Evolutionary conservation across 1,140 invertebrate genomes (phyloP).

Genomic region (Ptiloglossa arizonensis): DNA sequence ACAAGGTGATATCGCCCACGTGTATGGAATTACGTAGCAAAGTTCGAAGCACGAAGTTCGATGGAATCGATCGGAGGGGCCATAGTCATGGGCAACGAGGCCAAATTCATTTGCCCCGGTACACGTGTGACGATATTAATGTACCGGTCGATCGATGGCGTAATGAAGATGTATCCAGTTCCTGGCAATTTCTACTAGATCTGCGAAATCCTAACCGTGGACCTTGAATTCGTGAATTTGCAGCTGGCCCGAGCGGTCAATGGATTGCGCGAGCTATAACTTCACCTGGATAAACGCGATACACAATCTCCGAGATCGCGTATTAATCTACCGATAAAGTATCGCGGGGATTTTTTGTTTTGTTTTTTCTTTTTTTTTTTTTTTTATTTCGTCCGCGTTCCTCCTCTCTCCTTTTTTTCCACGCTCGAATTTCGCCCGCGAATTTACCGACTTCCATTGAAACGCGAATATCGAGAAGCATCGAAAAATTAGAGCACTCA

Average conservation of each 20-base stretch:
- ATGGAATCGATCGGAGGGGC: conserved; percentile 39
- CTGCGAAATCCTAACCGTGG: conserved; percentile 15
- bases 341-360: background rate
- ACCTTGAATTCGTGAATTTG: conserved; percentile 29
- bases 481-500: background rate
- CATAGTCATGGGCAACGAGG: conserved; percentile 2
- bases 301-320: conserved; percentile 18
- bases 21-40: background rate
- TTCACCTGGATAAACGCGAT: conserved; percentile 9
- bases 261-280: conserved; percentile 28
- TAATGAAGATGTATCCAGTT: conserved; percentile 60
- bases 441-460: conserved; percentile 20
- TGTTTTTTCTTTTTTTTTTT: background rate
- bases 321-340: conserved; percentile 47
- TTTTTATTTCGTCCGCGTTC: background rate
- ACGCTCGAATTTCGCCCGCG: background rate
- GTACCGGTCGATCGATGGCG: conserved; percentile 54
- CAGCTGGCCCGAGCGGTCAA: conserved; percentile 19
- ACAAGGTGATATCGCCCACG: background rate
- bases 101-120: conserved; percentile 38
- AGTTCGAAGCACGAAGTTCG: conserved; percentile 1
- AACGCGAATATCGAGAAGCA: conserved; percentile 26
- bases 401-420: background rate
- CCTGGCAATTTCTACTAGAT: conserved; percentile 44
- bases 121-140: conserved; percentile 55